Evolutionary conservation across 2,888 invertebrate genomes (phyloP).

Genomic region (Cerastoderma edule): DNA sequence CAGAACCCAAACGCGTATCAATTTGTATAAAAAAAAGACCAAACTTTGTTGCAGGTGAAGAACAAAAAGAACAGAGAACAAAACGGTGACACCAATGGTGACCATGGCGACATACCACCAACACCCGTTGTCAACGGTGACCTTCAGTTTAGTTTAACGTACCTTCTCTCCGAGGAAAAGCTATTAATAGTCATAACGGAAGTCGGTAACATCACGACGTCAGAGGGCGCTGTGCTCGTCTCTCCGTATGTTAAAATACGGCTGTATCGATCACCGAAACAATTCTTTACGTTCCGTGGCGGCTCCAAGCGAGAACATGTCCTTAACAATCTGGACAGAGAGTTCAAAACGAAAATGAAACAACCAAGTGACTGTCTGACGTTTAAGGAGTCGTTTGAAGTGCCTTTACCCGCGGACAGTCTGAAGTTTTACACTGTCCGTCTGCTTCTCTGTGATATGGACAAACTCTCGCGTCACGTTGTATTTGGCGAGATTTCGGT

Average conservation of each 20-base stretch:
- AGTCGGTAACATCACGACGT: conserved; percentile 63
- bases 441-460: conserved; percentile 75
- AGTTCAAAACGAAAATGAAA: conserved; percentile 75
- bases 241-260: conserved; percentile 75
- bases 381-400: conserved; percentile 72
- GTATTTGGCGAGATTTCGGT: conserved; percentile 70
- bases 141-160: conserved; percentile 66
- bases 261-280: conserved; percentile 71
- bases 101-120: not conserved
- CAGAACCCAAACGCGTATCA: no score
- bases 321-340: conserved; percentile 72
- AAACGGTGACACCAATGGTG: conserved; percentile 6
- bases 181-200: conserved; percentile 68
- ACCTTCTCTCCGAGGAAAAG: conserved; percentile 62
- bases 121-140: conserved; percentile 49
- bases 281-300: conserved; percentile 69
- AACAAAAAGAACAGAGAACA: conserved; percentile 16
- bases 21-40: no score
- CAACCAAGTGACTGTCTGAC: conserved; percentile 66
- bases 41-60: conserved; percentile 39
- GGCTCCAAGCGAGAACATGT: conserved; percentile 61
- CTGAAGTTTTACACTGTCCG: conserved; percentile 64
- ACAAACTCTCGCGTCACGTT: conserved; percentile 74
- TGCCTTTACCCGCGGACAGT: conserved; percentile 59
- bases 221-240: conserved; percentile 60